Percentiles rank a stretch among this genome's conserved stretches.
Evolutionary conservation across 1,140 invertebrate genomes (phyloP).

Genomic region (Drosophila chauvacae): DNA sequence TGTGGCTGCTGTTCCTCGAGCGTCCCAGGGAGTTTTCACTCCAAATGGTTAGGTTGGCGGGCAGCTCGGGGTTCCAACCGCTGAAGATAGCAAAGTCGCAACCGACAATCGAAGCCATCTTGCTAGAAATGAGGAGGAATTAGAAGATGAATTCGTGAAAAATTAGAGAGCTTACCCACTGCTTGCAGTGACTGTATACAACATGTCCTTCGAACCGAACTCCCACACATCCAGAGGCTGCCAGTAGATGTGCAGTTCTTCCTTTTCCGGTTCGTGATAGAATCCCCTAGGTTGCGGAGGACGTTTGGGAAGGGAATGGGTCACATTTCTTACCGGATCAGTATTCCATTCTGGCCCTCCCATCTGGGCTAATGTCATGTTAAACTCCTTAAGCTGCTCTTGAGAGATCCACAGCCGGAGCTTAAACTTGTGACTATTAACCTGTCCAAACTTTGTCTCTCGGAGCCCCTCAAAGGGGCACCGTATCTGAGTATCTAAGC

Average conservation of each 20-base stretch:
- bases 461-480: not conserved
- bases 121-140: not conserved
- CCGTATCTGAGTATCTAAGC: not conserved
- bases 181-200: not conserved
- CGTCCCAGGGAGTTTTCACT: not conserved
- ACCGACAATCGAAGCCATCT: not conserved
- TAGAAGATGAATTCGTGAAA: not conserved
- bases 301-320: not conserved
- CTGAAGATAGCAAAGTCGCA: not conserved
- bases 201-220: not conserved
- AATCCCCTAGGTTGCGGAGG: not conserved
- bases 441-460: not conserved
- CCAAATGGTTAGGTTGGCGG: not conserved
- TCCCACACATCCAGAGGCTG: constrained; percentile 1
- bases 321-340: not conserved
- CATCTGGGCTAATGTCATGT: not conserved
- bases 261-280: not conserved
- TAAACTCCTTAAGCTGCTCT: too few relatives aligned
- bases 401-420: not conserved
- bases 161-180: not conserved
- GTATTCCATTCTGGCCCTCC: not conserved
- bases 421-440: not conserved
- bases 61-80: not conserved
- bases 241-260: constrained; percentile 4
- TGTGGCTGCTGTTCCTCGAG: not conserved